Evolutionary conservation across 2,888 invertebrate species (phyloP), one percentile per base, ranked within the genome.

Genomic region (Latheticus oryzae): DNA sequence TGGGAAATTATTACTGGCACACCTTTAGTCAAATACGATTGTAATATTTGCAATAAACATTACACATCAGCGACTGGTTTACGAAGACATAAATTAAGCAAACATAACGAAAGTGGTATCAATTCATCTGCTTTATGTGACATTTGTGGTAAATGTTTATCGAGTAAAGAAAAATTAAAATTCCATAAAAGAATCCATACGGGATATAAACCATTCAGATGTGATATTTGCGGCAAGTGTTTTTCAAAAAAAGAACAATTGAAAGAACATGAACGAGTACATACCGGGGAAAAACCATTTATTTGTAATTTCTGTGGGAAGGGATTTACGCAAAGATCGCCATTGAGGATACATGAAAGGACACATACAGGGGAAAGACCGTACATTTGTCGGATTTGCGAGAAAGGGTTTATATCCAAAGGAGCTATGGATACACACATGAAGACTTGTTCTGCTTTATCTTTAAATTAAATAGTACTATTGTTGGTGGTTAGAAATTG

Each of bases 261-360:
- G 62, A 83, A 82, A 40, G 73, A 71, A 33, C 85, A 85, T 77
- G 83, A 84, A 74, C 79, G 85, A 37, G 83, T 84, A 40, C 85
- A 85, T 75, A 83, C 83, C 0, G 85, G 85, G 0, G 84, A 85
- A 76, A 83, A 83, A 73, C 85, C 85, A 32, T 82, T 83, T 76
- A 82, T 83, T 59, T 85, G 85, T 72, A 79, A 82, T 61, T 80
- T 81, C 71, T 85, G 85, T 75, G 83, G 83, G 9, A 85, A 85
- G 75, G 83, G 83, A 4, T 85, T 85, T 77, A 82, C 82, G 9
- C 84, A 85, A 76, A 78, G 83, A 16, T 83, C 83, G 59, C 84
- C 84, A 24, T 80, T 85, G 60, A 83, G 83, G 65, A 84, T 84
- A 63, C 85, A 85, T 73, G 83, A 84, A 73, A 76, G 85, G 72